Evolutionary conservation across 2,797 vertebrate species (phyloP).

Genomic region (Poeciliopsis paucimaculata): DNA sequence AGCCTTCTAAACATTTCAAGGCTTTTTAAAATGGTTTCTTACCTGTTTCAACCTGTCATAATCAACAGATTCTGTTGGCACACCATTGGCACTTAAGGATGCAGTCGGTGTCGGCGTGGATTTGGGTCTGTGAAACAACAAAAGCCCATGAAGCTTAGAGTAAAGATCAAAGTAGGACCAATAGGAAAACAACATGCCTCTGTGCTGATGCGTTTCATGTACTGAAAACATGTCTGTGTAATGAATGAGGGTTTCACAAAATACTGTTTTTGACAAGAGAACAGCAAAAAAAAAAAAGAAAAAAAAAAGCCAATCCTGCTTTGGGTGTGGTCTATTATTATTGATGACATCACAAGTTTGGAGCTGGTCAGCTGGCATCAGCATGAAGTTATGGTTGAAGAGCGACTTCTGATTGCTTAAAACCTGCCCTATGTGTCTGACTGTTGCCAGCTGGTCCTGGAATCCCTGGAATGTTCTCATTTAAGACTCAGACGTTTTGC

Average conservation of each 20-base stretch:
- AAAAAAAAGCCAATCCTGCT: neutral
- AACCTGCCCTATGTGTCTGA: neutral
- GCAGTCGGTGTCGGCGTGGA: slow-evolving; percentile 88
- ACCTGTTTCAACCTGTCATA: slow-evolving; percentile 99
- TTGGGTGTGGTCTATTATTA: neutral
- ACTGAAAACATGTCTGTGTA: neutral
- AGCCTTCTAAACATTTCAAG: neutral
- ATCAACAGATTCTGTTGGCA: slow-evolving; percentile 93
- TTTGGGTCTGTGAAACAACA: slow-evolving; percentile 86
- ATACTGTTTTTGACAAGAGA: neutral
- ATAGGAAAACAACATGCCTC: neutral
- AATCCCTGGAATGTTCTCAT: neutral
- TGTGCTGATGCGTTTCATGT: neutral
- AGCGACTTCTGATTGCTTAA: neutral
- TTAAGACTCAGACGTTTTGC: neutral
- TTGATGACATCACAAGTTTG: neutral
- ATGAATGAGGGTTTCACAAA: neutral
- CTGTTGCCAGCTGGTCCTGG: neutral
- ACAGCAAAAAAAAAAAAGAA: neutral
- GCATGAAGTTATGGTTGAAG: neutral
- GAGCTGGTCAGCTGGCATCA: neutral
- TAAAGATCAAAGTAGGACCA: neutral
- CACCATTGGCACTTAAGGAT: slow-evolving; percentile 95
- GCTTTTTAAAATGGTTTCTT: slow-evolving; percentile 8
- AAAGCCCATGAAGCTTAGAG: neutral